phyloP scores from a whole-genome alignment of 2,888 invertebrate species.

The Cistogaster globosa region DNA sequence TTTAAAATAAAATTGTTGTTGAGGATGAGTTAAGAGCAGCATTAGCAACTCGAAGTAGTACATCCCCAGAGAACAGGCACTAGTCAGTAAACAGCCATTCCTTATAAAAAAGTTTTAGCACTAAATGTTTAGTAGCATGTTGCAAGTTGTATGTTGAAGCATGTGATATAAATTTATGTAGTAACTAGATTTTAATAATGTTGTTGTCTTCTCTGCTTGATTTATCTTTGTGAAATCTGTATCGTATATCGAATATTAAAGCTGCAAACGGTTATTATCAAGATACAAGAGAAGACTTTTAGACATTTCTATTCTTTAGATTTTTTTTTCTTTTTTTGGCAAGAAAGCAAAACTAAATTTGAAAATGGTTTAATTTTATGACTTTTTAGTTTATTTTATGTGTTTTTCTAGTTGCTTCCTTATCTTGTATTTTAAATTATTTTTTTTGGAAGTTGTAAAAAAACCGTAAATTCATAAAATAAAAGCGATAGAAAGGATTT shows the following conservation, averaged over 20 bases:
- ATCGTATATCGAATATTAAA: constrained; percentile 42
- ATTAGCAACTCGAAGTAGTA: neutral
- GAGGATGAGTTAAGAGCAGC: neutral
- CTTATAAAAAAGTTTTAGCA: neutral
- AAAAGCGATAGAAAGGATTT: constrained; percentile 56
- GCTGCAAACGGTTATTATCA: constrained; percentile 33
- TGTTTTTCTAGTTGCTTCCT: constrained; percentile 20
- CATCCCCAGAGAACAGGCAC: constrained; percentile 46
- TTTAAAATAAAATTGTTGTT: constrained; percentile 17
- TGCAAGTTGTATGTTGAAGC: constrained; percentile 9
- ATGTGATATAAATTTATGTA: constrained; percentile 21
- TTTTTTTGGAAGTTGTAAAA: constrained; percentile 41
- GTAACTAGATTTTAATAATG: constrained; percentile 64
- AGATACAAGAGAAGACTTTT: constrained; percentile 35
- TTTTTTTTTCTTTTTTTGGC: constrained; percentile 57
- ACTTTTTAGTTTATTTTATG: constrained; percentile 69
- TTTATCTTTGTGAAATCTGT: constrained; percentile 67
- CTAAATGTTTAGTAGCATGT: constrained; percentile 21
- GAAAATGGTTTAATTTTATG: constrained; percentile 69
- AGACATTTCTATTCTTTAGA: neutral
- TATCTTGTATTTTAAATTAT: neutral
- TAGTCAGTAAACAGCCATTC: constrained; percentile 22
- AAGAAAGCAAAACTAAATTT: constrained; percentile 67
- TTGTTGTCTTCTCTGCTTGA: constrained; percentile 64
- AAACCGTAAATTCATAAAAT: constrained; percentile 31